A percentile compares a stretch with the other conserved stretches of the same genome.
phyloP scores from a whole-genome alignment of 2,113 vertebrate species.

The Oreochromis aureus region DNA sequence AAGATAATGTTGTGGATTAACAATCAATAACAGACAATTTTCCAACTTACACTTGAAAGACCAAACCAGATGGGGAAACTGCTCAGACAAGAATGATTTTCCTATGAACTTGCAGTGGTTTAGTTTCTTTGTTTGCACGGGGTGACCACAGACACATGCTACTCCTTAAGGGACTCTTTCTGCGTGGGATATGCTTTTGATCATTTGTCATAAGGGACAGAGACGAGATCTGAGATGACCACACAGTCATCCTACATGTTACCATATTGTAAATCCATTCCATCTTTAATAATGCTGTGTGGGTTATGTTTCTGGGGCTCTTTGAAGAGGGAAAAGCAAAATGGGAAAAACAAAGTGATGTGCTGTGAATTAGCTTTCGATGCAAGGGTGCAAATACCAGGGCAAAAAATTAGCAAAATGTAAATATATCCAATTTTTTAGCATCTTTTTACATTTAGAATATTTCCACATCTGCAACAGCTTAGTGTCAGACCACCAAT shows the following conservation, averaged over 20 bases:
- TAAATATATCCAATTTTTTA: background rate
- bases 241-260: background rate
- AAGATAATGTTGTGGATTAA: slow-evolving; percentile 40
- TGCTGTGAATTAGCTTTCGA: background rate
- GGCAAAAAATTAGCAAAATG: background rate
- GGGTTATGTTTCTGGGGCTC: background rate
- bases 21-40: slow-evolving; percentile 48
- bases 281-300: background rate
- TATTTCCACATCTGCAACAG: background rate
- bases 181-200: slow-evolving; percentile 23
- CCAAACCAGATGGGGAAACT: slow-evolving; percentile 34
- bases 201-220: slow-evolving; percentile 40
- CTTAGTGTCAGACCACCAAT: background rate
- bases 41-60: slow-evolving; percentile 46
- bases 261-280: slow-evolving; percentile 15
- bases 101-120: background rate
- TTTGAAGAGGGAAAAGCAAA: background rate
- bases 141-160: slow-evolving; percentile 58
- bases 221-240: slow-evolving; percentile 8
- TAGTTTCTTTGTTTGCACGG: slow-evolving; percentile 26
- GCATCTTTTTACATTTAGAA: background rate
- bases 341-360: background rate
- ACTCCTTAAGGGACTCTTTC: slow-evolving; percentile 20
- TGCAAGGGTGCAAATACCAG: background rate
- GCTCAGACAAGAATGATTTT: slow-evolving; percentile 18